Evolutionary conservation across 2,113 vertebrate species (phyloP).

Genomic region (Prunella fulvescens): DNA sequence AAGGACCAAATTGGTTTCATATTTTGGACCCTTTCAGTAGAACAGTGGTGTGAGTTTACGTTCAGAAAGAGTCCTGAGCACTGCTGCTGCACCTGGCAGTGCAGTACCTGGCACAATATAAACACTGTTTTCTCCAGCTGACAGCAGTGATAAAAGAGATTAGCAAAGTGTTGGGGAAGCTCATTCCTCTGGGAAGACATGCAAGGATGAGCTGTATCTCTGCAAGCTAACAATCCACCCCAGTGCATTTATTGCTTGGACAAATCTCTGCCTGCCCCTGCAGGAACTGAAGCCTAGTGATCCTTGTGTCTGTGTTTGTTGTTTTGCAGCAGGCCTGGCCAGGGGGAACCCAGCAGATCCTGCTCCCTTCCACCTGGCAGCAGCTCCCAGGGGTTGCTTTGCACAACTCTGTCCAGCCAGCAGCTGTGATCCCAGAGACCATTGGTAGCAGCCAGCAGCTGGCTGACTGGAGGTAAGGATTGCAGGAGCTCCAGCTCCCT

Average conservation of each 20-base stretch:
- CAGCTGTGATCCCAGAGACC: constrained; percentile 83
- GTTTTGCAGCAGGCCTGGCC: constrained; percentile 94
- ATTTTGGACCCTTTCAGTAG: not conserved
- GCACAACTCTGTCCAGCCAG: constrained; percentile 87
- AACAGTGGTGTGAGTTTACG: not conserved
- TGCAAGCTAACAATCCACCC: constrained; percentile 78
- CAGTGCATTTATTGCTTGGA: constrained; percentile 61
- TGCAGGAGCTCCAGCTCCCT: not conserved
- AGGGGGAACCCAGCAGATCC: constrained; percentile 92
- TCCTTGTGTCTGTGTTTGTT: constrained; percentile 61
- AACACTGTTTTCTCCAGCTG: not conserved
- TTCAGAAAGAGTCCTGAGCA: not conserved
- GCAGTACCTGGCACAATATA: not conserved
- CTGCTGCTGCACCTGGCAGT: not conserved
- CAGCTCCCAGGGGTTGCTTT: constrained; percentile 93
- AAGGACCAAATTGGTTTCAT: not conserved
- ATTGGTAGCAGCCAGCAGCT: constrained; percentile 79
- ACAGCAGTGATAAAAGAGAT: not conserved
- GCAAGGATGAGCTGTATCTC: constrained; percentile 44
- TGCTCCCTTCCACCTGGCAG: constrained; percentile 96
- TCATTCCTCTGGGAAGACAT: not conserved
- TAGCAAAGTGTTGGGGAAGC: not conserved
- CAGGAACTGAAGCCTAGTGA: constrained; percentile 54
- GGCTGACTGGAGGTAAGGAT: constrained; percentile 87
- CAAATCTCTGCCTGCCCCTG: not conserved